Base-by-base conservation (phyloP, 2,797 vertebrate genomes). In the Bradypodion ventrale region DNA sequence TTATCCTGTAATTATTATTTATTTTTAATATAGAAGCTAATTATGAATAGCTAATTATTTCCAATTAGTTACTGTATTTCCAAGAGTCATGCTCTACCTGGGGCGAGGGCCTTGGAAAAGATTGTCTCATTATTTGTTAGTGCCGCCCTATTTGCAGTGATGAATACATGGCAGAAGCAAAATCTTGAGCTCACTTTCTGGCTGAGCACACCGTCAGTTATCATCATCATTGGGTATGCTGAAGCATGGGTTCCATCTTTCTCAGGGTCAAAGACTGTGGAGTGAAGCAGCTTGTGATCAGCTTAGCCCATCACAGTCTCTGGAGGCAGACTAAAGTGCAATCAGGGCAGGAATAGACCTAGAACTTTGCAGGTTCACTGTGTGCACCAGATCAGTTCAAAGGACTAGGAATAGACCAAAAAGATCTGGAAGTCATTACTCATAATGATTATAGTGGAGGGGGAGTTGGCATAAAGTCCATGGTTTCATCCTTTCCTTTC, bases 401-500 rank as follows among this genome's bases (percentile, higher is more conserved):
- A 87, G 84, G 83, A 93, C 74, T 78, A 83, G 91, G 89, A 86
- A 86, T 82, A 90, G 49, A 68, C 82, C 75, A 89, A 66, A 85
- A 83, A 82, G 84, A 83, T 91, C 91, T 93, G 91, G 80, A 91
- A 93, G 78, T 84, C 77, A 85, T 93, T 93, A 92, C 35, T 60
- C 40, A 35, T 86, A 90, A 92, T 75, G 86, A 83, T 87, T 92
- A 86, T 89, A 87, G 86, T 89, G 89, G 82, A 93, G 87, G 89
- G 32, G 69, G 32, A 89, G 15, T 73, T 93, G 84, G 91, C 89
- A 92, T 69, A 76, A 65, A 59, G 65, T 84, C 78, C 25, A 40
- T 69, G 86, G 49, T 75, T 37, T 63, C 13, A 66, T 86, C 37
- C 68, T 16, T 32, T 78, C 56, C 69, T 89, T 62, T 63, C 52